Percentiles rank a stretch among this genome's conserved stretches.
Evolutionary conservation across 2,888 invertebrate species (phyloP).

Genomic region (Heliconius ethilla): DNA sequence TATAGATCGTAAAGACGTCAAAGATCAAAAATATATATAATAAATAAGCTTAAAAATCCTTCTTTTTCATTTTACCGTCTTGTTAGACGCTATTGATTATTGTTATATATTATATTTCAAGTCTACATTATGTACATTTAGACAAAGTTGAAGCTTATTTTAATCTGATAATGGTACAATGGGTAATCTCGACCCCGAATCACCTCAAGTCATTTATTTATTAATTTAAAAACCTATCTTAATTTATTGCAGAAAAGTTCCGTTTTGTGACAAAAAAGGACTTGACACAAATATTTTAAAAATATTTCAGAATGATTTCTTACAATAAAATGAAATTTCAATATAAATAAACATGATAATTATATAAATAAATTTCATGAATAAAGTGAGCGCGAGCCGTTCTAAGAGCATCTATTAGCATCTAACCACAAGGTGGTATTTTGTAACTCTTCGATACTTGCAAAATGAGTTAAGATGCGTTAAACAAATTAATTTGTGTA

Average conservation of each 20-base stretch:
- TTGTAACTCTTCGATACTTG: constrained; percentile 41
- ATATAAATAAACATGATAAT: constrained; percentile 7
- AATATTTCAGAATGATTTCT: background rate
- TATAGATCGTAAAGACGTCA: constrained; percentile 2
- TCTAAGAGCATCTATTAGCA: constrained; percentile 35
- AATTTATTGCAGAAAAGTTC: too few relatives aligned
- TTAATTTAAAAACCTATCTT: too few relatives aligned
- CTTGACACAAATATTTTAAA: background rate
- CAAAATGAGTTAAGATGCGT: constrained; percentile 49
- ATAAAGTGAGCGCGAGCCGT: constrained; percentile 20
- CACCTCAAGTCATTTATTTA: too few relatives aligned
- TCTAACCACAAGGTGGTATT: constrained; percentile 28
- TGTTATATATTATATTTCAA: background rate
- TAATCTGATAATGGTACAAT: background rate
- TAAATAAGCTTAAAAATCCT: background rate
- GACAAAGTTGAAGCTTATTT: background rate
- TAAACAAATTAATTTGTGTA: constrained; percentile 63
- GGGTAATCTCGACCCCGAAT: too few relatives aligned
- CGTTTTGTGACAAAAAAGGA: too few relatives aligned
- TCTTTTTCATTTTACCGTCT: background rate
- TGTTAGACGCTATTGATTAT: background rate
- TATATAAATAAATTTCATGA: constrained; percentile 15
- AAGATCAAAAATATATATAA: background rate
- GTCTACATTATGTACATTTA: background rate
- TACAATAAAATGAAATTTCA: background rate